Evolutionary conservation across 2,888 invertebrate species (phyloP).

Genomic region (Coremacera marginata): DNA sequence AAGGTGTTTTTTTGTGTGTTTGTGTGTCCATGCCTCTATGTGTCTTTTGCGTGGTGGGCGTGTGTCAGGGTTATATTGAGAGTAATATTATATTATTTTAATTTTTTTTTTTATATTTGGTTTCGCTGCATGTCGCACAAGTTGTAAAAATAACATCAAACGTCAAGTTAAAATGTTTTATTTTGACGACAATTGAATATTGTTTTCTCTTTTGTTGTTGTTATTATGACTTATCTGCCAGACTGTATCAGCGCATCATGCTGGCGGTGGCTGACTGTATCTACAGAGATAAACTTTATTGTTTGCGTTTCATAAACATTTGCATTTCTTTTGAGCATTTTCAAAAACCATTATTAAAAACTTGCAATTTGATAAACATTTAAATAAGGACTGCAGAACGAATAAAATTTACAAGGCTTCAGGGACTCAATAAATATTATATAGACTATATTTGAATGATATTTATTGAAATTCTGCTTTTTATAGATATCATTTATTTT

Average conservation of each 20-base stretch:
- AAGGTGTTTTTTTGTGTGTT: not conserved
- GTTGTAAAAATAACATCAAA: constrained; percentile 65
- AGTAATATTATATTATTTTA: no score
- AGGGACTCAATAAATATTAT: no score
- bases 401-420: no score
- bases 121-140: constrained; percentile 59
- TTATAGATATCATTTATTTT: no score
- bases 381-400: not conserved
- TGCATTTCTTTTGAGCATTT: not conserved
- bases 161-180: constrained; percentile 57
- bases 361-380: constrained; percentile 23
- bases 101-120: constrained; percentile 55
- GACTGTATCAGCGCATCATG: not conserved
- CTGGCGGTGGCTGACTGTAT: not conserved
- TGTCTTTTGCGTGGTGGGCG: not conserved
- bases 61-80: not conserved
- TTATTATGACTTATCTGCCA: constrained; percentile 2
- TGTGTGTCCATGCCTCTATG: not conserved
- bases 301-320: constrained; percentile 20
- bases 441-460: no score
- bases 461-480: no score
- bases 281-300: constrained; percentile 27
- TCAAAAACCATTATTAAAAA: constrained; percentile 13
- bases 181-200: constrained; percentile 39
- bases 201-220: constrained; percentile 16